These are phyloP conservation scores for Malurus alboscapulatus DNA, from an alignment of 2,113 vertebrate genomes.

Conservation along the genomic window DNA sequence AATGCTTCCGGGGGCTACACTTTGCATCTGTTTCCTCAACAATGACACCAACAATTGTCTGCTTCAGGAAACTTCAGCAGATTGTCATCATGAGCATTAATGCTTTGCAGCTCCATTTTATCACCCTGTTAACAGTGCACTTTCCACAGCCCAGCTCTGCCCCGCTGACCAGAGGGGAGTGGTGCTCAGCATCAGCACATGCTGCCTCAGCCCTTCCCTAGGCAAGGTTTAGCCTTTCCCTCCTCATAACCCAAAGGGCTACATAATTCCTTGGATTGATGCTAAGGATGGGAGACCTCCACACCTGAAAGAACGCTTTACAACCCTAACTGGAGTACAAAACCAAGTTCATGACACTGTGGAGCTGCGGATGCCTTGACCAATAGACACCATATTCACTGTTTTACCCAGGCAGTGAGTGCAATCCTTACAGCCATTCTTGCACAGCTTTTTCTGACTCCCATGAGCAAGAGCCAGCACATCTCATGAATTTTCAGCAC, in stretches of 20 bases:
- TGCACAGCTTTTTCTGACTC: not conserved
- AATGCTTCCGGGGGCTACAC: no score
- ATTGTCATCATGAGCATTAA: not conserved
- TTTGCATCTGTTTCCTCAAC: not conserved
- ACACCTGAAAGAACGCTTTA: not conserved
- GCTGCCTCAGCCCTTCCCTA: not conserved
- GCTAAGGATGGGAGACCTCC: not conserved
- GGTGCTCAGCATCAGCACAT: not conserved
- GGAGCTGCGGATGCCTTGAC: not conserved
- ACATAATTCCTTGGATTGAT: not conserved
- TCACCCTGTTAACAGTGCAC: not conserved
- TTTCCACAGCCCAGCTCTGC: not conserved
- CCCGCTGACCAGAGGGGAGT: not conserved
- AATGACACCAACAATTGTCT: not conserved
- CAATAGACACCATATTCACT: not conserved
- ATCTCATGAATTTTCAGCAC: conserved; percentile 9
- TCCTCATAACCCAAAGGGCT: not conserved
- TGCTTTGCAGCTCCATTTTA: not conserved
- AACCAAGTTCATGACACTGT: not conserved
- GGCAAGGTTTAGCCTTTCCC: not conserved
- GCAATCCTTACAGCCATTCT: not conserved
- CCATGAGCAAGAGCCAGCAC: not conserved
- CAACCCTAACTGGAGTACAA: not conserved
- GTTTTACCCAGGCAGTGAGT: accelerated
- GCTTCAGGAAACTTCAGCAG: not conserved